These are phyloP conservation scores for Amphimedon queenslandica DNA, from an alignment of 37 sponge, comb jelly and placozoan species.

Conservation along the genomic window DNA sequence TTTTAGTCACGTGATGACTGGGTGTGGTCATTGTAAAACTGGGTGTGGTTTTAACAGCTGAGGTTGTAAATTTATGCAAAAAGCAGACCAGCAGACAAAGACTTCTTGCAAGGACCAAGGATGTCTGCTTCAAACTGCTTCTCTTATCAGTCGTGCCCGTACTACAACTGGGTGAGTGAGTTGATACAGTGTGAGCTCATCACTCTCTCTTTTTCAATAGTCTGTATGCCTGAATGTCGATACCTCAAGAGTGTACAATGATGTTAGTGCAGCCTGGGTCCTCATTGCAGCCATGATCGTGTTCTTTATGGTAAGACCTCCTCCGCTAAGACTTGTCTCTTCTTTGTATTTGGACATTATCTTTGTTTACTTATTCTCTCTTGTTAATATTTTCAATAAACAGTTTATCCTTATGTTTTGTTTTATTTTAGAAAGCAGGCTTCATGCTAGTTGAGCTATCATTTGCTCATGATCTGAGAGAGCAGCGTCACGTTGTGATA, in stretches of 20 bases:
- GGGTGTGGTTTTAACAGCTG: no score
- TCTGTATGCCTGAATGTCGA: no score
- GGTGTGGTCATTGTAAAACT: no score
- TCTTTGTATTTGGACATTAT: slow-evolving; percentile 1
- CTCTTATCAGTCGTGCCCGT: slow-evolving; percentile 20
- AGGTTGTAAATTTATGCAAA: no score
- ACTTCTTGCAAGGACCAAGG: no score
- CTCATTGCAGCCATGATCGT: slow-evolving; percentile 79
- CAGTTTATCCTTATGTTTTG: neutral
- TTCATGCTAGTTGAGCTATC: slow-evolving; percentile 59
- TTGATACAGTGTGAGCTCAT: no score
- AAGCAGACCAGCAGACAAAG: no score
- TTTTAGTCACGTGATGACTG: no score
- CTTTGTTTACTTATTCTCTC: no score
- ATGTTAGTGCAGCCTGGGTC: slow-evolving; percentile 76
- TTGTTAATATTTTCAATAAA: neutral
- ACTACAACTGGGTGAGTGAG: slow-evolving; percentile 14
- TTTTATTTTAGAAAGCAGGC: slow-evolving; percentile 56
- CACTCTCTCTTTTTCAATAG: no score
- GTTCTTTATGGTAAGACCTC: slow-evolving; percentile 86
- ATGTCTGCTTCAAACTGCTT: slow-evolving; percentile 12
- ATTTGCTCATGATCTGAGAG: slow-evolving; percentile 31
- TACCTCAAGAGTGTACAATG: slow-evolving; percentile 70
- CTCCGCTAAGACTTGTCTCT: neutral
- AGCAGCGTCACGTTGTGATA: slow-evolving; percentile 44